Evolutionary conservation across 1,140 invertebrate genomes (phyloP).

Genomic region (Dryas iulia): DNA sequence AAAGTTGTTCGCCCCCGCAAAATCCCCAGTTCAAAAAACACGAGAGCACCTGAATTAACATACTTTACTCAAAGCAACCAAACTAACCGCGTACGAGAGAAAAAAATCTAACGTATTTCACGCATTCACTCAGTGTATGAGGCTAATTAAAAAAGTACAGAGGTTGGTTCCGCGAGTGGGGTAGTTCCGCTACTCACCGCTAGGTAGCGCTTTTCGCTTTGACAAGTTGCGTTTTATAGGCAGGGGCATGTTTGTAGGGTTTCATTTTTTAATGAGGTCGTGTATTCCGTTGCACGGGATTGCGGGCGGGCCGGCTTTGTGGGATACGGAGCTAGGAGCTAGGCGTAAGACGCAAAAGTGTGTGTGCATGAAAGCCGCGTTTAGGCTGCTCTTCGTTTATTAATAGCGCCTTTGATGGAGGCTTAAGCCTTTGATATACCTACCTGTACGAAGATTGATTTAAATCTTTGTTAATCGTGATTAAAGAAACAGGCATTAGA

Average conservation of each 20-base stretch:
- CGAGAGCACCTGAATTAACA: conserved; percentile 71
- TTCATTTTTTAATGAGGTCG: conserved; percentile 79
- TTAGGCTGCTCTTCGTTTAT: conserved; percentile 63
- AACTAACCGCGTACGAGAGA: conserved; percentile 70
- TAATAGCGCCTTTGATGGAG: conserved; percentile 43
- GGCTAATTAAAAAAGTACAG: conserved; percentile 79
- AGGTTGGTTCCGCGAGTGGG: conserved; percentile 71
- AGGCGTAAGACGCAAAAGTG: conserved; percentile 51
- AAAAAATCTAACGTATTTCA: conserved; percentile 71
- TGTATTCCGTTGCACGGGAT: conserved; percentile 60
- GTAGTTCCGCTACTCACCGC: conserved; percentile 75
- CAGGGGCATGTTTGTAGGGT: conserved; percentile 57
- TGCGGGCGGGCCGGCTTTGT: conserved; percentile 58
- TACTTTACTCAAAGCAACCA: conserved; percentile 75
- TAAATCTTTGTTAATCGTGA: neutral
- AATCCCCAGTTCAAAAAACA: conserved; percentile 67
- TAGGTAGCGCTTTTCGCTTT: conserved; percentile 71
- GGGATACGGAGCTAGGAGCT: conserved; percentile 48
- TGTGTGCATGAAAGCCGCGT: conserved; percentile 65
- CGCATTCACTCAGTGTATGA: conserved; percentile 74
- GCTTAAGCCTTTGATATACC: conserved; percentile 28
- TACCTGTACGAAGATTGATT: conserved; percentile 2
- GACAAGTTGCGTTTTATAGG: conserved; percentile 65
- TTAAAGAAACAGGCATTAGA: neutral
- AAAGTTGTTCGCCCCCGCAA: conserved; percentile 49